Conservation (phyloP, 2,113 vertebrate species). For the Leucoraja erinaceus region DNA sequence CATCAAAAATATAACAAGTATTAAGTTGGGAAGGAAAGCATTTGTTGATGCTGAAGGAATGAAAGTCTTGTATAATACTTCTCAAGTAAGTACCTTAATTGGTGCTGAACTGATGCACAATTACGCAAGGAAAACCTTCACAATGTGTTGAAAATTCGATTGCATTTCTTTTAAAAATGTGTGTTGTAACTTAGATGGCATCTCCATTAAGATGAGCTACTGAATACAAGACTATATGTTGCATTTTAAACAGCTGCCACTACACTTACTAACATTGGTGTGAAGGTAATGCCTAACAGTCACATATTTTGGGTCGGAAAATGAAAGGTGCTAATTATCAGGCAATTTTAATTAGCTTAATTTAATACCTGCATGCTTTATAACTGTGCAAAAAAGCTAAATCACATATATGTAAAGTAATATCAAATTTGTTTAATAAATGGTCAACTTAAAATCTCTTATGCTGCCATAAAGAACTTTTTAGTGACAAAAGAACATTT, state of each 20-base stretch:
- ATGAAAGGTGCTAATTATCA: not conserved
- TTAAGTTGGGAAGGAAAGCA: slow-evolving; percentile 88
- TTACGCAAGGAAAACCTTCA: not conserved
- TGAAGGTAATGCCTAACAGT: not conserved
- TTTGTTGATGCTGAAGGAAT: slow-evolving; percentile 87
- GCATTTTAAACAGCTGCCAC: not conserved
- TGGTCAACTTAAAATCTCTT: not conserved
- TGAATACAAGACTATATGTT: not conserved
- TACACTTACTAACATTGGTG: too few species aligned
- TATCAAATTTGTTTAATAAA: not conserved
- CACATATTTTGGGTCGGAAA: not conserved
- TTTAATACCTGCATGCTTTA: not conserved
- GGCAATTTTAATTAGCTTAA: not conserved
- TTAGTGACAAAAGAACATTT: not conserved
- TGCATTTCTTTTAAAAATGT: not conserved
- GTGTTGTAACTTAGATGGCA: not conserved
- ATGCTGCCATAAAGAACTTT: not conserved
- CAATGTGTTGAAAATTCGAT: not conserved
- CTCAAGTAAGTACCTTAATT: slow-evolving; percentile 65
- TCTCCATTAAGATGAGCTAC: not conserved
- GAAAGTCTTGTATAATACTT: slow-evolving; percentile 86
- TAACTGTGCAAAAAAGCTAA: too few species aligned
- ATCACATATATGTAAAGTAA: too few species aligned
- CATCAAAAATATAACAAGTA: slow-evolving; percentile 84
- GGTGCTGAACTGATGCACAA: not conserved